Percentiles rank a stretch among this genome's conserved stretches.
Evolutionary conservation across 2,113 vertebrate genomes (phyloP).

Genomic region (Archocentrus centrarchus): DNA sequence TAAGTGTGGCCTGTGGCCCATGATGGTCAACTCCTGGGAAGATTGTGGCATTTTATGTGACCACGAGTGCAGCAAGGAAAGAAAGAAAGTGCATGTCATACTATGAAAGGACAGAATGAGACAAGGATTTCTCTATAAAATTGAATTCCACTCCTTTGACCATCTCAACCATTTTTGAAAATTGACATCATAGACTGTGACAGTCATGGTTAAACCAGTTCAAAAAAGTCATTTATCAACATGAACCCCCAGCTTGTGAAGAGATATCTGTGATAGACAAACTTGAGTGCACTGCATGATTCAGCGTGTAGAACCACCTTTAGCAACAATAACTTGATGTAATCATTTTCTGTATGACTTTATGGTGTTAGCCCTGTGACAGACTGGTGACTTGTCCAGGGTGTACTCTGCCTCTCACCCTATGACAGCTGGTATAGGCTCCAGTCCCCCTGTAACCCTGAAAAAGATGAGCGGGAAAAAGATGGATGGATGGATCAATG

Average conservation of each 20-base stretch:
- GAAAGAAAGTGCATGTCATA: background rate
- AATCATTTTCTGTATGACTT: background rate
- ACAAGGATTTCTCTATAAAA: conserved; percentile 3
- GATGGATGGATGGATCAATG: too few species aligned
- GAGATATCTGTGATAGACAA: background rate
- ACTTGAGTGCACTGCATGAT: background rate
- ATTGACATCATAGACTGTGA: background rate
- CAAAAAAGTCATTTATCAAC: background rate
- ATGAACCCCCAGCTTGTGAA: background rate
- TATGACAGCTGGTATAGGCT: too few species aligned
- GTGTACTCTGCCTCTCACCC: too few species aligned
- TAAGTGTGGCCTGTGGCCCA: background rate
- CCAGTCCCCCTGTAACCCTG: too few species aligned
- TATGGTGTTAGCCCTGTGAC: too few species aligned
- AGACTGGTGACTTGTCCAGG: too few species aligned
- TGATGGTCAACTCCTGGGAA: background rate
- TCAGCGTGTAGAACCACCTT: background rate
- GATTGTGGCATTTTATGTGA: background rate
- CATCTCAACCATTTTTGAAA: too few species aligned
- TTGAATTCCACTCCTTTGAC: background rate
- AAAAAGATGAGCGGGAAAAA: too few species aligned
- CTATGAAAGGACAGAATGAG: background rate
- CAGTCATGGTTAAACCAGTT: background rate
- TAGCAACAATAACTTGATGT: background rate
- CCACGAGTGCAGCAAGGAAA: background rate